Evolutionary conservation across 2,888 invertebrate genomes (phyloP).

Genomic region (Epirrita christyi): DNA sequence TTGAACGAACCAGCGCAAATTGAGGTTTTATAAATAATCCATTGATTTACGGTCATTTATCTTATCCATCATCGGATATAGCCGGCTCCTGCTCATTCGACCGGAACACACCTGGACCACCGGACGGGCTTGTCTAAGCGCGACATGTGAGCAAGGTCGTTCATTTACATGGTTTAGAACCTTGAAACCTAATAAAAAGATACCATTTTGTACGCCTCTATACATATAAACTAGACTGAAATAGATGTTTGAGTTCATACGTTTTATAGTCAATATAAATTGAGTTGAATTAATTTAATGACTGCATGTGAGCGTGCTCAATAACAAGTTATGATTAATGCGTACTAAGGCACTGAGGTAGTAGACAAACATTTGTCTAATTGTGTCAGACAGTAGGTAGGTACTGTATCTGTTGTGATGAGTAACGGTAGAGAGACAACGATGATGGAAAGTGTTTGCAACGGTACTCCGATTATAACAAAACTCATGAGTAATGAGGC

Average conservation of each 20-base stretch:
- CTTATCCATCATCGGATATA: constrained; percentile 32
- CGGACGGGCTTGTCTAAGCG: constrained; percentile 30
- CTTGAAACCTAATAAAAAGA: constrained; percentile 29
- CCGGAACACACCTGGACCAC: constrained; percentile 30
- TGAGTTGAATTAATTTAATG: constrained; percentile 30
- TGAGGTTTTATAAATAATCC: constrained; percentile 38
- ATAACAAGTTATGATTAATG: constrained; percentile 31
- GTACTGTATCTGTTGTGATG: constrained; percentile 37
- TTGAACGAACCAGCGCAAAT: constrained; percentile 28
- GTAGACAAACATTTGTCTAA: constrained; percentile 41
- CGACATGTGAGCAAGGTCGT: constrained; percentile 27
- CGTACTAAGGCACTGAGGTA: constrained; percentile 26
- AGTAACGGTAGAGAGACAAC: constrained; percentile 45
- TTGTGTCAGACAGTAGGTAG: constrained; percentile 11
- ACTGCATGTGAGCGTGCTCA: constrained; percentile 25
- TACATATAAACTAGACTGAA: constrained; percentile 21
- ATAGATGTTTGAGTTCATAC: constrained; percentile 25
- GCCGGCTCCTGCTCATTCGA: constrained; percentile 21
- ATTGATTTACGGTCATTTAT: constrained; percentile 35
- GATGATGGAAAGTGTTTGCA: constrained; percentile 64
- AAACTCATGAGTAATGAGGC: constrained; percentile 64
- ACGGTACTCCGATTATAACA: constrained; percentile 71
- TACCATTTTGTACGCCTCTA: constrained; percentile 19
- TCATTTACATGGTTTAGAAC: constrained; percentile 16
- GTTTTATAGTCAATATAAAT: constrained; percentile 23